Evolutionary conservation across 2,113 vertebrate genomes (phyloP).

Genomic region (Bos indicus): DNA sequence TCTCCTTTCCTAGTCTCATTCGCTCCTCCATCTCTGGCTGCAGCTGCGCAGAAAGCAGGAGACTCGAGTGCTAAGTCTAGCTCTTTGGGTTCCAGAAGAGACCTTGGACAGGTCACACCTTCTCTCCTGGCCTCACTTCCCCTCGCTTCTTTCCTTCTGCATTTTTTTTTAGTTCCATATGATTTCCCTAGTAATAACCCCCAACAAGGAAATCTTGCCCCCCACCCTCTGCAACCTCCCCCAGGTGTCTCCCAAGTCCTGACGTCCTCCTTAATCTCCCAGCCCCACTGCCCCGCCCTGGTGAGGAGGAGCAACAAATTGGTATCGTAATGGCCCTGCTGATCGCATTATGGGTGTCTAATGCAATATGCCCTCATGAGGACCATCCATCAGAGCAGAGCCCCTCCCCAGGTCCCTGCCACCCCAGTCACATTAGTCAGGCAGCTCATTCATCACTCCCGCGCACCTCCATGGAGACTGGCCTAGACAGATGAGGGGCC

Average conservation of each 20-base stretch:
- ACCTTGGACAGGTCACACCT: neutral
- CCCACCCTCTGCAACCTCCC: neutral
- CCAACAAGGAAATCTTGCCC: neutral
- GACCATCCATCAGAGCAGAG: slow-evolving; percentile 73
- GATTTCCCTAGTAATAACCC: slow-evolving; percentile 1
- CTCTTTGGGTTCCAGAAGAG: neutral
- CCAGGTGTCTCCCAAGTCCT: slow-evolving; percentile 49
- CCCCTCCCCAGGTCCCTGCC: slow-evolving; percentile 72
- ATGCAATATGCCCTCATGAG: slow-evolving; percentile 74
- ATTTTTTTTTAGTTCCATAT: neutral
- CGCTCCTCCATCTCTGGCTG: neutral
- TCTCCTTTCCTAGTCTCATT: neutral
- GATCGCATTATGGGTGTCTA: slow-evolving; percentile 79
- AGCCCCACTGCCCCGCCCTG: slow-evolving; percentile 50
- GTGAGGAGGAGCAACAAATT: slow-evolving; percentile 59
- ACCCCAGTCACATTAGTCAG: slow-evolving; percentile 63
- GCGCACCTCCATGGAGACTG: slow-evolving; percentile 63
- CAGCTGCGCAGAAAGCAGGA: neutral
- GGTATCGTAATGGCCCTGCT: slow-evolving; percentile 55
- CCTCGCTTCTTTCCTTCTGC: neutral
- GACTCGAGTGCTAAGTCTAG: neutral
- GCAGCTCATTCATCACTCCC: slow-evolving; percentile 64
- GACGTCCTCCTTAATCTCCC: slow-evolving; percentile 68
- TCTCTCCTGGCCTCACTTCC: neutral
- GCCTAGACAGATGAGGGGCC: slow-evolving; percentile 68